phyloP scores from a whole-genome alignment of 37 sponge, comb jelly and placozoan genomes.

The Bolinopsis microptera region DNA sequence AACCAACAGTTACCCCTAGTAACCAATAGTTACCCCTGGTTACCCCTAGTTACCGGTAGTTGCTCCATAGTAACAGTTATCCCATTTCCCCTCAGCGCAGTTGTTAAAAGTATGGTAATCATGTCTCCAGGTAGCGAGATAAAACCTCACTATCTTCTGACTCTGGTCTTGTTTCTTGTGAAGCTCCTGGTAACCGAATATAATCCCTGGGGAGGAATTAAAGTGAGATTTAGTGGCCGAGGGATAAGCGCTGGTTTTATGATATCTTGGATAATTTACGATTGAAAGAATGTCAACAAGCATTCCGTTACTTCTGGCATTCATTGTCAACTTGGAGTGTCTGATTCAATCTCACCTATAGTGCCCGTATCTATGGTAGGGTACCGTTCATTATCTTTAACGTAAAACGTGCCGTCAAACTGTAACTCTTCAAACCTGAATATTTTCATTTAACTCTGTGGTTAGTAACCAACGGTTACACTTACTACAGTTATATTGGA shows the following conservation, averaged over 20 bases:
- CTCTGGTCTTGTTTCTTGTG: not conserved
- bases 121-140: conserved; percentile 42
- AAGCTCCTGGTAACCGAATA: conserved; percentile 6
- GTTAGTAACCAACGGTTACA: no score
- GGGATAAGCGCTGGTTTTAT: no score
- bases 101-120: conserved; percentile 23
- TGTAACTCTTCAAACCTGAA: conserved; percentile 53
- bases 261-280: no score
- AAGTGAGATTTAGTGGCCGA: no score
- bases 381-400: not conserved
- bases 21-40: no score
- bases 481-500: no score
- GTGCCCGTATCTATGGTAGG: not conserved
- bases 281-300: no score
- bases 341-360: conserved; percentile 11
- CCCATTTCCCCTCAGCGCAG: not conserved
- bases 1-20: no score
- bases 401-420: conserved; percentile 24
- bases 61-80: not conserved
- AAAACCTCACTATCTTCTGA: not conserved
- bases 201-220: conserved; percentile 16
- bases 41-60: not conserved
- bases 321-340: no score
- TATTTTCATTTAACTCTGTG: not conserved
- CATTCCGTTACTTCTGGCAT: no score